Conservation (phyloP, 2,888 invertebrate species). For the Antheraea assamensis region DNA sequence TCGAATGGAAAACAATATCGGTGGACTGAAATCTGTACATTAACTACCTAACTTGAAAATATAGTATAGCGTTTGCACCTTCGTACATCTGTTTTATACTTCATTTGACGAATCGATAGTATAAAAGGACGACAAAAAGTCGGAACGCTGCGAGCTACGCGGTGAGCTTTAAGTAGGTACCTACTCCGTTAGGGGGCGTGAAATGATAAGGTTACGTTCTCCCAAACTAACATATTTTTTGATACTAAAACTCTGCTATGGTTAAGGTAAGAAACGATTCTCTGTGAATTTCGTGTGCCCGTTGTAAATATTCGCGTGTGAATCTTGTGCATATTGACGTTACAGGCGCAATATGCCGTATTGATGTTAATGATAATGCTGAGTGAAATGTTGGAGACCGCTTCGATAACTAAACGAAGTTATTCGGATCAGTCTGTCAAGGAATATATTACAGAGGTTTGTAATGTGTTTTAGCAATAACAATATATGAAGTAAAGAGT, state of each 20-base stretch:
- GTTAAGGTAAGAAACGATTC: conserved; percentile 60
- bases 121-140: conserved; percentile 15
- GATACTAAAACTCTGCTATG: conserved; percentile 67
- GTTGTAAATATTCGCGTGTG: conserved; percentile 39
- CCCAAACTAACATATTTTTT: conserved; percentile 54
- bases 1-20: background rate
- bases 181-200: conserved; percentile 58
- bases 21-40: background rate
- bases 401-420: conserved; percentile 84
- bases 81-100: conserved; percentile 28
- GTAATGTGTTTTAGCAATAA: conserved; percentile 4
- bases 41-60: background rate
- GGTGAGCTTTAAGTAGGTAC: conserved; percentile 11
- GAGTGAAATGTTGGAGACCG: conserved; percentile 58
- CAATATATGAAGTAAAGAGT: background rate
- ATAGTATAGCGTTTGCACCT: conserved; percentile 16
- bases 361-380: conserved; percentile 62
- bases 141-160: conserved; percentile 11
- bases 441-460: conserved; percentile 92
- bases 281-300: conserved; percentile 32
- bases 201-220: conserved; percentile 53
- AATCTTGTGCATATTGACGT: conserved; percentile 40
- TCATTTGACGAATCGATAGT: conserved; percentile 27
- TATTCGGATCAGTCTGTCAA: conserved; percentile 91
- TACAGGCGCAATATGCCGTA: conserved; percentile 67